Base-by-base conservation (phyloP, 2,888 invertebrate genomes). In the Rugalucina vietnamica region DNA sequence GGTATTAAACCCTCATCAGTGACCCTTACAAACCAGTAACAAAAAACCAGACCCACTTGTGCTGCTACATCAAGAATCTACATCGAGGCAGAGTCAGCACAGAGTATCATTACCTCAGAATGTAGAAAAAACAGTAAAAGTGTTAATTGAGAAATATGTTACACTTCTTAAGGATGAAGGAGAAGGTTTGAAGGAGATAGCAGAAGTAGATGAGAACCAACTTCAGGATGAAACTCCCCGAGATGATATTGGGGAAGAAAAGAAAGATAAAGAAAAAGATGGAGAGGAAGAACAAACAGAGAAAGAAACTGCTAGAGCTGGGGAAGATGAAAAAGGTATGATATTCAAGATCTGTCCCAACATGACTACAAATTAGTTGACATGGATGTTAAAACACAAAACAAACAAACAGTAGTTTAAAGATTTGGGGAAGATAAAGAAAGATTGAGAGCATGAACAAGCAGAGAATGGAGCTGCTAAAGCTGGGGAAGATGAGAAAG, bases 371-470 rank as follows among this genome's bases (percentile, higher is more conserved):
- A n/a, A n/a, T n/a, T n/a, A n/a, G n/a, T n/a, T n/a, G n/a, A n/a
- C n/a, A n/a, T n/a, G n/a, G n/a, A n/a, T n/a, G n/a, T n/a, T n/a
- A n/a, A n/a, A n/a, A n/a, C n/a, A n/a, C n/a, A n/a, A n/a, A n/a
- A n/a, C n/a, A n/a, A n/a, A n/a, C n/a, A n/a, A n/a, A n/a, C n/a
- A n/a, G n/a, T n/a, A n/a, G n/a, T n/a, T n/a, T n/a, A n/a, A n/a
- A n/a, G 89, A 86, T 49, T 86, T 87, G 74, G 81, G 81, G 49
- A 88, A 86, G 37, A 86, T 87, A 50, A 86, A 86, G 74, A 78
- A 72, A 34, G 72, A 76, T 39, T n/a, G 76, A 32, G 37, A 50
- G 54, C 85, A 70, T 32, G 78, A 84, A 76, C 83, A 86, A 27
- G 82, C 85, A 18, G 72, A 84, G 71, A 86, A 82, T 50, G 85